phyloP scores from a whole-genome alignment of 2,888 invertebrate species.

The Odontothrips loti region DNA sequence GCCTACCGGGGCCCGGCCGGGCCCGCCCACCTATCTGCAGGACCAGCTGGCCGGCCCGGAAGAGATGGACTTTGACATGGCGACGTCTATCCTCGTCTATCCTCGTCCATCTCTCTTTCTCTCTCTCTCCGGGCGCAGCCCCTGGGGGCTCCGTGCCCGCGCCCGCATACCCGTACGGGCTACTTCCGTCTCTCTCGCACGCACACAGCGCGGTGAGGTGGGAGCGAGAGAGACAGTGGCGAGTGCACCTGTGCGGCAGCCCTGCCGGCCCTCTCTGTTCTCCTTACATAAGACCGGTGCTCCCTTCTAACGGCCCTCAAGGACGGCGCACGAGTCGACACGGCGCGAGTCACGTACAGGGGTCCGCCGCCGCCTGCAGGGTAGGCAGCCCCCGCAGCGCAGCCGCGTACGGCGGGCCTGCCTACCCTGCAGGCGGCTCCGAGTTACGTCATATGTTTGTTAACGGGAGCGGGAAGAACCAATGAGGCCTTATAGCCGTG shows the following conservation, averaged over 20 bases:
- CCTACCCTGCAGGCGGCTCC: neutral
- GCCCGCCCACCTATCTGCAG: neutral
- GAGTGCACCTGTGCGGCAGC: neutral
- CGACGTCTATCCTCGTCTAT: neutral
- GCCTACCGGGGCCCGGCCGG: neutral
- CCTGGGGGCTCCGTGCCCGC: neutral
- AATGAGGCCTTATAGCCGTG: neutral
- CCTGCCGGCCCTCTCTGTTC: neutral
- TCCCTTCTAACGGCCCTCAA: too few species aligned
- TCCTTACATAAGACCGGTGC: neutral
- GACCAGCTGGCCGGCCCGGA: too few species aligned
- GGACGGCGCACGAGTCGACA: neutral
- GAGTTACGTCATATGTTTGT: neutral
- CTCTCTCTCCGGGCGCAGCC: neutral
- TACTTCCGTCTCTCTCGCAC: neutral
- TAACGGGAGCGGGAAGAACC: neutral
- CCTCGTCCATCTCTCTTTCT: neutral
- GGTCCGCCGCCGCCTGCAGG: neutral
- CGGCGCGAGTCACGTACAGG: neutral
- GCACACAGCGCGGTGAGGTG: neutral
- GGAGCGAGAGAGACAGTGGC: too few species aligned
- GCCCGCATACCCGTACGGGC: neutral
- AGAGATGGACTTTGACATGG: neutral
- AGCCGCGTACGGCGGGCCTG: neutral
- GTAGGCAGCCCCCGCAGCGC: neutral